Percentiles rank a stretch among this genome's conserved stretches.
Conservation (phyloP, 2,888 invertebrate species). For the Harpalus rubripes region DNA sequence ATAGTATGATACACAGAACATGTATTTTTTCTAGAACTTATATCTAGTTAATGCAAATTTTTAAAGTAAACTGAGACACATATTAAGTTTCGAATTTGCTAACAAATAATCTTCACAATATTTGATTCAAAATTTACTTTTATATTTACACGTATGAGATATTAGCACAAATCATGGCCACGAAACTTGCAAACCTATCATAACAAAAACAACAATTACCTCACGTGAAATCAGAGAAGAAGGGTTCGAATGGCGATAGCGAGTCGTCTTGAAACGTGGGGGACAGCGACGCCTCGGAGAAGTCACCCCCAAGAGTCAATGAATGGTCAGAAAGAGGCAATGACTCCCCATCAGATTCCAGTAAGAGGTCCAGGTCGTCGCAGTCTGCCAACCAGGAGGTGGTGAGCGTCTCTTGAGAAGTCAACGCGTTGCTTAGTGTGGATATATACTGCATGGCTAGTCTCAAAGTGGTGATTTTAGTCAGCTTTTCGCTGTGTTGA, state of each 20-base stretch:
- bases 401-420: constrained; percentile 63
- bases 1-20: no score
- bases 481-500: constrained; percentile 86
- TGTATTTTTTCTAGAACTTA: neutral
- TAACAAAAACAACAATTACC: constrained; percentile 9
- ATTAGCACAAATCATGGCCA: constrained; percentile 5
- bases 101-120: neutral
- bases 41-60: neutral
- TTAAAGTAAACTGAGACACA: neutral
- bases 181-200: neutral
- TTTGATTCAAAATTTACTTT: neutral
- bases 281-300: constrained; percentile 75
- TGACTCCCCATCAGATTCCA: constrained; percentile 83
- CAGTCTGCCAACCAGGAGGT: constrained; percentile 72
- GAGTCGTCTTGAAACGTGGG: constrained; percentile 68
- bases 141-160: neutral
- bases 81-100: neutral
- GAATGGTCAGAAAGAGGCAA: constrained; percentile 80
- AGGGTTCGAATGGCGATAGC: constrained; percentile 62
- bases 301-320: constrained; percentile 80
- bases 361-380: constrained; percentile 77
- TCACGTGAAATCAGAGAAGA: constrained; percentile 63
- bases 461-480: constrained; percentile 92
- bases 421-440: constrained; percentile 84
- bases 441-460: constrained; percentile 93